Evolutionary conservation across 1,140 invertebrate species (phyloP), one percentile per base, ranked within the genome.

Genomic region (Drosophila repleta): DNA sequence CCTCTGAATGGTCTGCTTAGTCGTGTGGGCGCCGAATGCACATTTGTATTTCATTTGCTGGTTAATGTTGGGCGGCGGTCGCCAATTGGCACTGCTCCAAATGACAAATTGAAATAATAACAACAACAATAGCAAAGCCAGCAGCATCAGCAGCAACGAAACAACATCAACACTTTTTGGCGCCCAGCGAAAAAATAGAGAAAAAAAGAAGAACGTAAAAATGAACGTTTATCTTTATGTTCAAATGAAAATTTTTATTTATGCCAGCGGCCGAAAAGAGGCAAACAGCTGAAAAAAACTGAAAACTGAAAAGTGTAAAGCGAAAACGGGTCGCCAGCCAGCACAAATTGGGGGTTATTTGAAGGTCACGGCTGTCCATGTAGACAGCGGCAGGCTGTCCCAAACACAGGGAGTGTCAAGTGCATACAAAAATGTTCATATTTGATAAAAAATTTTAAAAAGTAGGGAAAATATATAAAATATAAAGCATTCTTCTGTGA

Each of bases 231-330:
- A 88, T 83, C 82, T 87, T 87, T 79, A 83, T 83, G 79, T 88
- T 69, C 58, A 87, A 88, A 87, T 87, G 82, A 88, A 79, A 83
- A 87, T 87, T 87, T 85, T 88, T 87, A 87, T 87, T 87, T 87
- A 83, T 87, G 79, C 71, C 57, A 69, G 56, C 63, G 74, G 70
- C 78, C 70, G 78, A 78, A 87, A 87, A 76, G 87, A 81, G 66
- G 69, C 66, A 45, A 77, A 52, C 77, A 53, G 56, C 55, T 72
- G 52, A 76, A 85, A 76, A 76, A 84, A 75, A 66, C 20, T 45
- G 46, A 72, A 51, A 65, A 43, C 35, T 35, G 32, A 29, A 29
- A 76, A 43, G 39, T 64, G 60, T 43, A 72, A 52, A 74, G 53
- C 51, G 68, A 77, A 78, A 66, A 60, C 60, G 63, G 64, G 73